phyloP scores from a whole-genome alignment of 2,797 vertebrate genomes.

The Bradypodion ventrale region DNA sequence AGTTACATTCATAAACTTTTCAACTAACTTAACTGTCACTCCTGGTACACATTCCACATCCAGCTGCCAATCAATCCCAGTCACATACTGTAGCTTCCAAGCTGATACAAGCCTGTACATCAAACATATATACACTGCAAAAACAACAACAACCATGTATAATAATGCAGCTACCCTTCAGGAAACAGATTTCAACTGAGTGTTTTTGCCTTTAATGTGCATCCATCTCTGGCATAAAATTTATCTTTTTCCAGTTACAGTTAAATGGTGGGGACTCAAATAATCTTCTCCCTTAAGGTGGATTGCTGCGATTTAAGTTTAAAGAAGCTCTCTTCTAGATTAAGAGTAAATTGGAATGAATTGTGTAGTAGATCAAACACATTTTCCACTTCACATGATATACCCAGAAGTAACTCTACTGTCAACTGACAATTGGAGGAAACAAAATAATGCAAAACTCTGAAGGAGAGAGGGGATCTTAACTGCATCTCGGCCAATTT shows the following conservation, averaged over 20 bases:
- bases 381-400: background rate
- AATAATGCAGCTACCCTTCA: background rate
- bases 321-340: background rate
- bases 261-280: background rate
- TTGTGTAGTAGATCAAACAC: background rate
- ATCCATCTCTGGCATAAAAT: background rate
- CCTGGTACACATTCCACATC: no score
- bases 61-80: no score
- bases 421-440: background rate
- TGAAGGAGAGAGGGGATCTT: background rate
- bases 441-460: constrained; percentile 11
- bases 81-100: no score
- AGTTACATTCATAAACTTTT: no score
- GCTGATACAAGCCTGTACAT: no score
- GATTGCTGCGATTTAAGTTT: background rate
- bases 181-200: background rate
- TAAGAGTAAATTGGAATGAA: background rate
- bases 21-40: no score
- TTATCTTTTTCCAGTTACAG: background rate
- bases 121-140: no score
- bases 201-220: background rate
- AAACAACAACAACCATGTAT: no score
- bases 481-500: background rate
- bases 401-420: background rate
- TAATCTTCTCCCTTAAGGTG: background rate